Conservation (phyloP, 2,113 vertebrate species). For the Pteropus alecto region DNA sequence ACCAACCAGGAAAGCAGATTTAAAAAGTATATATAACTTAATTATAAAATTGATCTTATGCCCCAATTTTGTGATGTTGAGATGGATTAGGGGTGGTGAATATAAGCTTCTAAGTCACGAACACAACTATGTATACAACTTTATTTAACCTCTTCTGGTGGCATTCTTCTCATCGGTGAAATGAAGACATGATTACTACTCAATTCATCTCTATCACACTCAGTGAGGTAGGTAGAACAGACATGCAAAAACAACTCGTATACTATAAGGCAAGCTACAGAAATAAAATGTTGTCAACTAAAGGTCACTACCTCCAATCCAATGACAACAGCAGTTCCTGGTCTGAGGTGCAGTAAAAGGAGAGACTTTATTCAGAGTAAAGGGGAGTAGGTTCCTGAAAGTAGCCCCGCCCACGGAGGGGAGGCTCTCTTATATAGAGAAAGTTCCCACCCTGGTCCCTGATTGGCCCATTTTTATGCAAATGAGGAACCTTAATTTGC, state of each 20-base stretch:
- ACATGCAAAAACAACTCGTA: neutral
- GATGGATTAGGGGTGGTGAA: neutral
- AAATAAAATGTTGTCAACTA: neutral
- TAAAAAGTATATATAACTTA: neutral
- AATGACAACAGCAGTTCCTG: neutral
- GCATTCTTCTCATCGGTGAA: neutral
- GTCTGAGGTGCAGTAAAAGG: neutral
- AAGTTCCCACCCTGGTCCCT: neutral
- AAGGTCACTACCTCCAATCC: neutral
- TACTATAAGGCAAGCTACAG: too few species aligned
- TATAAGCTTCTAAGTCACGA: neutral
- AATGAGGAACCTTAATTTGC: neutral
- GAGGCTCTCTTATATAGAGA: neutral
- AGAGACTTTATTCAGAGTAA: neutral
- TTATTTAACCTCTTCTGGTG: neutral
- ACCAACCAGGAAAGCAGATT: neutral
- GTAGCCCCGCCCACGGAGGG: too few species aligned
- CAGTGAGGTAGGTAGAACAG: neutral
- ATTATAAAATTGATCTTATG: neutral
- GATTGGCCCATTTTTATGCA: neutral
- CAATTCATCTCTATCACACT: neutral
- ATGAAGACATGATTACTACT: neutral
- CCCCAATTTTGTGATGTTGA: neutral
- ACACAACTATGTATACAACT: neutral
- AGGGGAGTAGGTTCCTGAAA: too few species aligned